Evolutionary conservation across 2,888 invertebrate genomes (phyloP), one percentile per base, ranked within the genome.

Genomic region (Nomada goodeniana): DNA sequence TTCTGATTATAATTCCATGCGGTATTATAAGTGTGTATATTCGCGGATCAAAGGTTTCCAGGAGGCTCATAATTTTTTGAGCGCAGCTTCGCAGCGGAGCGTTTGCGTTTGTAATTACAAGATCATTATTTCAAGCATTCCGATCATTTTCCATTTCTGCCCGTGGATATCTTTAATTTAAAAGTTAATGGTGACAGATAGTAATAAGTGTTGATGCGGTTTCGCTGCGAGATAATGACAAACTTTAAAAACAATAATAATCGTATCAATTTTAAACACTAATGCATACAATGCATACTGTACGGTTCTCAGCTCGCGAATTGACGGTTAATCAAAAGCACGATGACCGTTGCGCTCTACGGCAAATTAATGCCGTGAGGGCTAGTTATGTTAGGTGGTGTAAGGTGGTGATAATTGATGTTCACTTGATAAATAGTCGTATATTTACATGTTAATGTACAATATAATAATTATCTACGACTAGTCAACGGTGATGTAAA

Each of bases 11-110:
- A 53, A 77, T 80, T 83, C 77, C 20, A 53, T 52, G 61, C 55
- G 67, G 63, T 69, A 76, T 64, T 36, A 36, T 36, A 36, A 36
- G 44, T 13, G 29, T 68, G 44, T 26, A 36, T 29, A 18, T 47
- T 74, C 50, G 68, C 55, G 26, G 78, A 83, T 83, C 82, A 82
- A 72, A 82, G 75, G 82, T 82, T 82, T 55, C 53, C 50, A 29
- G 72, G 69, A 55, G 59, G 15, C 67, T 79, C 71, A 42, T 80
- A 83, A 76, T 79, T 84, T 83, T 74, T 59, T 70, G 80, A 73
- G 59, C 67, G 57, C 29, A 20, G 29, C 26, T n/a, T 10, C 10
- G 29, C 4, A 42, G 20, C 36, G 50, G 42, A 23, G 26, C 68
- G 53, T 75, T 61, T 20, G n/a, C 42, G 20, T 47, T 26, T 52